Base-by-base conservation (phyloP, 2,113 vertebrate species). In the Pseudorectes ferrugineus region DNA sequence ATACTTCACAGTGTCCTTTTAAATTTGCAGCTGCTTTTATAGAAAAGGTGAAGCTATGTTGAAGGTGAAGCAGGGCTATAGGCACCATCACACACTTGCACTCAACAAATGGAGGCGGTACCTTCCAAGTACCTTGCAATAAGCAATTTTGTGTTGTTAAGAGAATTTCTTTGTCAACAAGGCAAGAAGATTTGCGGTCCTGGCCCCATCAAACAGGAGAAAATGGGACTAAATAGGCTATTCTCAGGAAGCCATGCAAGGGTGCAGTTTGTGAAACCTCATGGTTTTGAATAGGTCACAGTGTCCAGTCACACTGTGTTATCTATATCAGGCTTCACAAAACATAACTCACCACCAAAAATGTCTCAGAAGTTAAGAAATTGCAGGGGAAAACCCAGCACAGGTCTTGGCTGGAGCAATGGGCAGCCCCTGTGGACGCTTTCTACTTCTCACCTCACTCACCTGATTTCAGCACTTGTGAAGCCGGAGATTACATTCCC, bases 111-210 rank as follows among this genome's bases (percentile, higher is more conserved):
- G 8, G 71, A 70, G 45, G 46, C 8, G 65, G 21, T 29, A 65
- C 22, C 49, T 65, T 67, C 40, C 43, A 57, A 79, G 42, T 49
- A 51, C 31, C 54, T 68, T 76, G 19, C 31, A 72, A 75, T 33
- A 54, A 73, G 23, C 24, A 61, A 33, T 75, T 93, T 40, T 46
- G 33, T 3, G 1, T 33, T 16, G 26, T 57, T 57, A 75, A 70
- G 62, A 49, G 7, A 76, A 83, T n/a, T 52, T 78, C 26, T 80
- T 76, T 54, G 31, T 31, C 67, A 79, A 40, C n/a, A 23, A 52
- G 13, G 19, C 26, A 77, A 65, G 31, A 36, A 49, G 6, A 78
- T 17, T 45, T 48, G 35, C 0, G 0, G 51, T 46, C 12, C 33
- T 68, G 43, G 31, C 6, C 22, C 33, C 33, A 46, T 26, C 65